Evolutionary conservation across 1,140 invertebrate species (phyloP), one percentile per base, ranked within the genome.

Genomic region (Philaenus spumarius): DNA sequence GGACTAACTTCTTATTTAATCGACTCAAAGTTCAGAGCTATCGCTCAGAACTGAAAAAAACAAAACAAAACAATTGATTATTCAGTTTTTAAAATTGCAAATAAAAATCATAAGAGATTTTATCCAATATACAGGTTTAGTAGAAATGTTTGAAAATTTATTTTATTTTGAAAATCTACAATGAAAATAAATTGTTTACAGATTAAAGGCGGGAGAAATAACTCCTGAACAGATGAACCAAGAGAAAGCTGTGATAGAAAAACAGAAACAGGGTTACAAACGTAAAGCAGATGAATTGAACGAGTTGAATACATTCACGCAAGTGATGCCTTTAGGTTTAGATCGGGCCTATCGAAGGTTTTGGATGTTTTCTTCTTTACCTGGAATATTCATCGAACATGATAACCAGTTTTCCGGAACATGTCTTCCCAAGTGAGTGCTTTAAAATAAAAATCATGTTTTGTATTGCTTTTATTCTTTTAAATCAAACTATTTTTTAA

Each of bases 331-430:
- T 42, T 64, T 87, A 61, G 93, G 94, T 1, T 79, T 81, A 39
- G 95, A 97, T 75, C 78, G 95, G 59, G 87, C 88, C 6, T 90
- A 84, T 75, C 78, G 93, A 3, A 80, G 89, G 64, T 97, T 92
- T 76, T 93, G 91, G 82, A 73, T 91, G 30, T 84, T 93, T 63
- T 78, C 85, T 48, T 87, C 88, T 0, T 72, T 97, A 62, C 84
- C 87, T 20, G 94, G 91, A 1, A 71, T 95, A 34, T 94, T 91
- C 75, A 82, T 95, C n/a, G 90, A 94, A 72, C 81, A 87, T 66
- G 80, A 85, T 69, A 78, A 84, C 35, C 78, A 78, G 62, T 67
- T 76, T 68, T 71, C 78, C 52, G 86, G 86, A 2, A 71, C 70
- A 35, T 85, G 87, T 66, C 62, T 78, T 39, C 66, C 73, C 24